Base-by-base conservation (phyloP, 2,113 vertebrate genomes). In the Willisornis vidua region DNA sequence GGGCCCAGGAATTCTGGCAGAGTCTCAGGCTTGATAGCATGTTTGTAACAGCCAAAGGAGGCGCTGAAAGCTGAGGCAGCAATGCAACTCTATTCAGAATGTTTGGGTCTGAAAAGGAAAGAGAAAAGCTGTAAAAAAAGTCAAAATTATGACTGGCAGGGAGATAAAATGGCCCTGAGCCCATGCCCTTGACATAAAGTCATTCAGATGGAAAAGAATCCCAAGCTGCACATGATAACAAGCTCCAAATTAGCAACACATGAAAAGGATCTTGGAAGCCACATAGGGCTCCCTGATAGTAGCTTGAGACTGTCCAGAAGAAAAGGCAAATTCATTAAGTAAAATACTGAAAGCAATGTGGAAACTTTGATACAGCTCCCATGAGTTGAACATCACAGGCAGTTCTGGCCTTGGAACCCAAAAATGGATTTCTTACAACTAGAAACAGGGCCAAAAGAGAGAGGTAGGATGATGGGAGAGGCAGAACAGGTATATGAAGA, bases 221-320 rank as follows among this genome's bases (percentile, higher is more conserved):
- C 18, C 10, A 14, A 58, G 49, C 12, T 49, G 10, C 17, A 87
- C 1, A 1, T 0, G 4, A 1, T 25, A 65, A 43, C 1, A 0
- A 59, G 26, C 65, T 66, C 35, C 26, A 63, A 77, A 73, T 49
- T 14, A 70, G 59, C 49, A 66, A 28, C 5, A 74, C 61, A 26
- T 8, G 54, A 52, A 62, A 54, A 33, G 46, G 45, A 49, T 45
- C 31, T 26, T 67, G 20, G 37, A 82, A 82, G 61, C 45, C 37
- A 43, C 15, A 1, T 14, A 22, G 20, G 79, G 5, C 8, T 75
- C 37, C n/a, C 31, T 57, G 55, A 33, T 10, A 3, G 0, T 43
- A 8, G n/a, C 59, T 62, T 49, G 70, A 49, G 82, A 70, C 24
- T n/a, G 41, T 7, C 59, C 51, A 84, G 58, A 10, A 58, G 39